These are phyloP conservation scores for Ranitomeya variabilis DNA, from an alignment of 2,113 vertebrate species.

Conservation along the genomic window DNA sequence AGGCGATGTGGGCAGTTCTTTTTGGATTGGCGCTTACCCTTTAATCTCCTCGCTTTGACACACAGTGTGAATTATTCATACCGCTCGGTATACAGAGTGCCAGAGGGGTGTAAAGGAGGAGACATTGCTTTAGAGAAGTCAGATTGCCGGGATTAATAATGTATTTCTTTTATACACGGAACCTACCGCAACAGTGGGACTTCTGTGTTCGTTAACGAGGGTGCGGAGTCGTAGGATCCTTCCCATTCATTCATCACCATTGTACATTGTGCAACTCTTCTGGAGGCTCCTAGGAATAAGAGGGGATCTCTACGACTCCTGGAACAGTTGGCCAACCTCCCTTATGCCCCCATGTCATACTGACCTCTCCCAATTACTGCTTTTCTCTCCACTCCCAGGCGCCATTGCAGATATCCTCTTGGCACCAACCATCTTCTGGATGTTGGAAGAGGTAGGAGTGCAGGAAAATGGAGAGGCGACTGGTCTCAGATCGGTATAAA, in stretches of 20 bases:
- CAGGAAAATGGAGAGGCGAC: too few relatives aligned
- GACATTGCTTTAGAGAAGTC: not conserved
- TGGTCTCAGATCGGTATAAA: not conserved
- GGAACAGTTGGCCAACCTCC: too few relatives aligned
- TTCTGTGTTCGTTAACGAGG: not conserved
- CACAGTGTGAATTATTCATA: slow-evolving; percentile 41
- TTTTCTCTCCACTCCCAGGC: too few relatives aligned
- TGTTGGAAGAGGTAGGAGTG: too few relatives aligned
- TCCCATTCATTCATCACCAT: not conserved
- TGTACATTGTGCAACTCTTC: too few relatives aligned
- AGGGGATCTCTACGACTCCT: too few relatives aligned
- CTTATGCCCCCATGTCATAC: too few relatives aligned
- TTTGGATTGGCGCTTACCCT: slow-evolving; percentile 35
- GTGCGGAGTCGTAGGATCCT: not conserved
- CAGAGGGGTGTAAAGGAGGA: not conserved
- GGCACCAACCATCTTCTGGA: too few relatives aligned
- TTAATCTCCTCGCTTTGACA: slow-evolving; percentile 42
- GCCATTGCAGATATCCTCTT: too few relatives aligned
- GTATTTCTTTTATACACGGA: not conserved
- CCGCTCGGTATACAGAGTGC: not conserved
- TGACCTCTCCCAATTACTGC: too few relatives aligned
- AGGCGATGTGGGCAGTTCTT: slow-evolving; percentile 20
- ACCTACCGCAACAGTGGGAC: not conserved
- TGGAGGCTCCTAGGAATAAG: too few relatives aligned
- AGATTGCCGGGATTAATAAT: slow-evolving; percentile 11